Evolutionary conservation across 2,888 invertebrate genomes (phyloP).

Genomic region (Zygogramma bicolorata): DNA sequence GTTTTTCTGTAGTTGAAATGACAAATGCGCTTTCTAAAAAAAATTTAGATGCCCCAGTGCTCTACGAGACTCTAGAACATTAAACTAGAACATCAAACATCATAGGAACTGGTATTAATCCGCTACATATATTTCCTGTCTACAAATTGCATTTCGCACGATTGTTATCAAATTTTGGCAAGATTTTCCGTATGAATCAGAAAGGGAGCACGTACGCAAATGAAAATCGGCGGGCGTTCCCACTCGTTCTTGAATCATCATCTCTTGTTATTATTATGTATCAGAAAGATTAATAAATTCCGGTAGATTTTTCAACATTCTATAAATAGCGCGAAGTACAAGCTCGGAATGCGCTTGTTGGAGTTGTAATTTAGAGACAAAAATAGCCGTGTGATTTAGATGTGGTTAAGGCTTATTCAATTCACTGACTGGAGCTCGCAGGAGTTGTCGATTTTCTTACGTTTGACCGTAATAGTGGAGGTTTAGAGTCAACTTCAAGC

Average conservation of each 20-base stretch:
- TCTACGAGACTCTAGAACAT: too few relatives aligned
- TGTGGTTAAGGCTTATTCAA: background rate
- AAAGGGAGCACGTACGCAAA: background rate
- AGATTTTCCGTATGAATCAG: background rate
- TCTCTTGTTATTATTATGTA: background rate
- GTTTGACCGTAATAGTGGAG: background rate
- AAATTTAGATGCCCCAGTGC: too few relatives aligned
- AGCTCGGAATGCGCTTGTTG: slow-evolving; percentile 32
- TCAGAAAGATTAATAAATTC: slow-evolving; percentile 29
- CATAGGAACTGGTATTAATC: too few relatives aligned
- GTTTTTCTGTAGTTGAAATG: too few relatives aligned
- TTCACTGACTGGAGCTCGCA: background rate
- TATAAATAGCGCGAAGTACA: slow-evolving; percentile 32
- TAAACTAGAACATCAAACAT: too few relatives aligned
- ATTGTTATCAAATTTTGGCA: background rate
- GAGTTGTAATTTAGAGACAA: slow-evolving; percentile 30
- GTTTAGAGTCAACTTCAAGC: too few relatives aligned
- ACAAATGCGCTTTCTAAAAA: too few relatives aligned
- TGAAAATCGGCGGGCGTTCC: background rate
- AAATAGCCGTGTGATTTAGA: slow-evolving; percentile 27
- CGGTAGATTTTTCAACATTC: slow-evolving; percentile 29
- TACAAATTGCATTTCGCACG: background rate
- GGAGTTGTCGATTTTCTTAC: background rate
- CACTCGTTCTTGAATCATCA: slow-evolving; percentile 8
- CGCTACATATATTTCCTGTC: too few relatives aligned